Conservation (phyloP, 2,888 invertebrate genomes). For the Monoplex corrugatus region DNA sequence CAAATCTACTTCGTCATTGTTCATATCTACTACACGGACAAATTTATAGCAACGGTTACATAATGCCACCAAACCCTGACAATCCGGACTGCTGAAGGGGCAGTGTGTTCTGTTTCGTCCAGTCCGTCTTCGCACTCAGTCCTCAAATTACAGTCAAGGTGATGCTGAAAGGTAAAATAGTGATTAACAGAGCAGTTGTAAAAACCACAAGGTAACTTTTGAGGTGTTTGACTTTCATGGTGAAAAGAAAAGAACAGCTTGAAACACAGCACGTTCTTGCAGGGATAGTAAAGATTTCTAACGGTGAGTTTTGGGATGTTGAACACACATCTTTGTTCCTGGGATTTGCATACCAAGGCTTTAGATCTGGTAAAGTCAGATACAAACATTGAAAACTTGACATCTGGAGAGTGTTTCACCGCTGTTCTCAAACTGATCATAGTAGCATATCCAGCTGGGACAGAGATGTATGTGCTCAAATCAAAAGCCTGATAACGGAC, state of each 20-base stretch:
- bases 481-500: too few species aligned
- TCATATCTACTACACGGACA: not conserved
- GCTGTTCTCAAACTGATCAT: not conserved
- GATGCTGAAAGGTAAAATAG: not conserved
- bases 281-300: too few species aligned
- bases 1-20: not conserved
- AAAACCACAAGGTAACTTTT: not conserved
- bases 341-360: not conserved
- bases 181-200: not conserved
- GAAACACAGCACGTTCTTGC: too few species aligned
- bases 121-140: slow-evolving; percentile 7
- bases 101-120: not conserved
- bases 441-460: too few species aligned
- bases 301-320: not conserved
- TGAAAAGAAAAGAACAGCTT: not conserved
- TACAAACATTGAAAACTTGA: not conserved
- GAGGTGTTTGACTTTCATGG: not conserved
- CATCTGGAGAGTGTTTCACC: too few species aligned
- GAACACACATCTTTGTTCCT: not conserved
- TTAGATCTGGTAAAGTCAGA: not conserved
- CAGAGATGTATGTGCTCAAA: too few species aligned
- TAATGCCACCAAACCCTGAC: not conserved
- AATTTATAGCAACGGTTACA: not conserved
- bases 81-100: not conserved
- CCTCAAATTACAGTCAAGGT: not conserved